phyloP scores from a whole-genome alignment of 2,113 vertebrate species.

The Pelvicachromis taeniatus region DNA sequence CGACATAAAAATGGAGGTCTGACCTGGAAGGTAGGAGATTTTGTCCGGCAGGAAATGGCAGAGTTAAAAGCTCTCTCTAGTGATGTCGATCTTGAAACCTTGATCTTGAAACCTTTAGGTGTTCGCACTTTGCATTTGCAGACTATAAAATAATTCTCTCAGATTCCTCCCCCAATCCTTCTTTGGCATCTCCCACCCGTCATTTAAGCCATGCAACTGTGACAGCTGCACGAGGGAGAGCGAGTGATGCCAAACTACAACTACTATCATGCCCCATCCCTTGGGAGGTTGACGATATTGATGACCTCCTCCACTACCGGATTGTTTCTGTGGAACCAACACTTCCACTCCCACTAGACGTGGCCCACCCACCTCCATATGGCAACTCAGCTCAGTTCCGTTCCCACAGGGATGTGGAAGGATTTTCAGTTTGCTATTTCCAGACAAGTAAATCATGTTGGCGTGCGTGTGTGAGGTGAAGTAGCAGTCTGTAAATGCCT shows the following conservation, averaged over 20 bases:
- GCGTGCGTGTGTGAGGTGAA: slow-evolving; percentile 14
- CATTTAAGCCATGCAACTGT: slow-evolving; percentile 11
- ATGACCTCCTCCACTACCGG: slow-evolving; percentile 31
- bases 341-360: slow-evolving; percentile 16
- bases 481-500: neutral
- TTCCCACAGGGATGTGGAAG: slow-evolving; percentile 16
- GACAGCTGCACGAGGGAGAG: slow-evolving; percentile 8
- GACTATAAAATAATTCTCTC: neutral
- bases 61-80: neutral
- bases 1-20: neutral
- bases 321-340: slow-evolving; percentile 20
- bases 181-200: neutral
- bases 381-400: slow-evolving; percentile 7
- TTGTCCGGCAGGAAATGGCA: neutral
- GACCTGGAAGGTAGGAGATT: neutral
- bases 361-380: slow-evolving; percentile 61
- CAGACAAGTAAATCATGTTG: slow-evolving; percentile 9
- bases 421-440: slow-evolving; percentile 26
- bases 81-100: neutral
- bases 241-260: neutral
- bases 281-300: slow-evolving; percentile 2
- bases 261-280: slow-evolving; percentile 13
- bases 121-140: neutral
- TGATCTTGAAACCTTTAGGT: slow-evolving; percentile 11
- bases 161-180: neutral